These are phyloP conservation scores for Strix uralensis DNA, from an alignment of 2,113 vertebrate species.

Conservation along the genomic window DNA sequence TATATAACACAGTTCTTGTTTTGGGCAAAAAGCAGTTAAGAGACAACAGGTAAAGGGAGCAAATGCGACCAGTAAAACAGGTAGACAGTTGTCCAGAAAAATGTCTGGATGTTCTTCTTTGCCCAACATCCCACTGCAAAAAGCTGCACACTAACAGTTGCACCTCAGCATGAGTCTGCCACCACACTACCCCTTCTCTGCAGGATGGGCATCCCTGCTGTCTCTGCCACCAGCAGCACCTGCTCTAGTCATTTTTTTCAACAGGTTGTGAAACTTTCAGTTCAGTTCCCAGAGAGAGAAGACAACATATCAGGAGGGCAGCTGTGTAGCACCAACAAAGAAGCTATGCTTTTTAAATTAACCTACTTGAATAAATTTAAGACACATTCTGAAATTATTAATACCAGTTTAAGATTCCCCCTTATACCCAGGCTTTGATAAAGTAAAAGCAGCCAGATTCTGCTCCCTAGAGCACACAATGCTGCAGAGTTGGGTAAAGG, in stretches of 20 bases:
- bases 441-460: background rate
- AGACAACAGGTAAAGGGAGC: background rate
- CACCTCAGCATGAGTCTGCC: background rate
- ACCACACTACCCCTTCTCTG: background rate
- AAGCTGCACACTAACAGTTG: background rate
- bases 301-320: background rate
- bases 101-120: background rate
- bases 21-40: background rate
- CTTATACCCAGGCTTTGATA: background rate
- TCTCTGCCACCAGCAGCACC: background rate
- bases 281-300: background rate
- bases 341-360: background rate
- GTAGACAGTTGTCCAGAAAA: background rate
- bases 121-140: background rate
- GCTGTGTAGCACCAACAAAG: background rate
- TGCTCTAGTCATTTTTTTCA: rapidly evolving
- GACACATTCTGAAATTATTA: background rate
- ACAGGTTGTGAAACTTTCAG: background rate
- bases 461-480: background rate
- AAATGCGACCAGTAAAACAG: background rate
- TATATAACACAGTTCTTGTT: background rate
- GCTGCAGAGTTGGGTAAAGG: background rate
- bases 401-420: background rate
- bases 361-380: background rate
- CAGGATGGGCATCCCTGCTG: background rate